A percentile compares a stretch with the other conserved stretches of the same genome.
These are phyloP conservation scores for Lamproptera curius DNA, from an alignment of 2,888 invertebrate genomes.

Conservation along the genomic window DNA sequence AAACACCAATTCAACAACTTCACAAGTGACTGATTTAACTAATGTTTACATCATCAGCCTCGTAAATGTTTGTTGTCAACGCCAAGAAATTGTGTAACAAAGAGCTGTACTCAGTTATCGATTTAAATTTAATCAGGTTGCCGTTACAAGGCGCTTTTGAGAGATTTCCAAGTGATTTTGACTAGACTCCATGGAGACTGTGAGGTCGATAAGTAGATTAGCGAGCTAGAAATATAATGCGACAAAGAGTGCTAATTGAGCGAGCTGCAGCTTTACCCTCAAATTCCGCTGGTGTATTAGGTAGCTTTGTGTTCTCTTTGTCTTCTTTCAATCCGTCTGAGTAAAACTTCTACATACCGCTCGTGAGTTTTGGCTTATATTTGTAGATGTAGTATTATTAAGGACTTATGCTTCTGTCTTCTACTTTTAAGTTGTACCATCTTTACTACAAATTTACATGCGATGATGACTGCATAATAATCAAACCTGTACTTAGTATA, in stretches of 20 bases:
- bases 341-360: neutral
- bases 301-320: neutral
- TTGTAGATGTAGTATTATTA: neutral
- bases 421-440: too few relatives aligned
- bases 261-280: neutral
- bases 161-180: conserved; percentile 5
- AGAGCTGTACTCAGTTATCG: neutral
- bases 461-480: too few relatives aligned
- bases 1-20: too few relatives aligned
- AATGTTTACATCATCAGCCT: too few relatives aligned
- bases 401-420: neutral
- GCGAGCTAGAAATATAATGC: conserved; percentile 6
- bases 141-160: neutral
- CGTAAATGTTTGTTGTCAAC: too few relatives aligned
- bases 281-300: neutral
- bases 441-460: too few relatives aligned
- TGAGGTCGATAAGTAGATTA: conserved; percentile 11
- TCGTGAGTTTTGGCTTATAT: neutral
- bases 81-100: neutral
- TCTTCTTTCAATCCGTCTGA: neutral
- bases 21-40: too few relatives aligned
- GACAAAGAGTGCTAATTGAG: conserved; percentile 2
- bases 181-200: neutral
- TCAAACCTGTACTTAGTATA: too few relatives aligned
- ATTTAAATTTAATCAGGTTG: neutral